Conservation (phyloP, 2,113 vertebrate genomes). For the Sinocyclocheilus anshuiensis region DNA sequence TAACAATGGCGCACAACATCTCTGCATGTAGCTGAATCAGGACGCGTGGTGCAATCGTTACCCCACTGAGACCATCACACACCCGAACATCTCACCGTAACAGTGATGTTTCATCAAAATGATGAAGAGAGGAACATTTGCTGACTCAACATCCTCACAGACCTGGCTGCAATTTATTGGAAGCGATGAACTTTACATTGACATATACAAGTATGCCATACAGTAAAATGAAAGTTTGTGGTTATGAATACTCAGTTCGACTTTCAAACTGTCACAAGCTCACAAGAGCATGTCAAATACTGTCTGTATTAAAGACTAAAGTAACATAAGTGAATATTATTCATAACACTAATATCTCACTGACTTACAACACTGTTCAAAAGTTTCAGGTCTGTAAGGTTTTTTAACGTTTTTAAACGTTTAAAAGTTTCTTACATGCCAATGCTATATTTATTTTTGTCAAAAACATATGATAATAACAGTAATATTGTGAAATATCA, state of each 20-base stretch:
- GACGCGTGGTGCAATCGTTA: conserved; percentile 24
- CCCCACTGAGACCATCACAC: conserved; percentile 38
- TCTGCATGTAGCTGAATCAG: conserved; percentile 40
- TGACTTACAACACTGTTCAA: too few species aligned
- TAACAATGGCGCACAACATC: conserved; percentile 43
- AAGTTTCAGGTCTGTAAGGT: too few species aligned
- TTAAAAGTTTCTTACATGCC: too few species aligned
- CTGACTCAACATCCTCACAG: conserved; percentile 18
- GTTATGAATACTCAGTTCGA: neutral
- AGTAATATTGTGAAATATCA: too few species aligned
- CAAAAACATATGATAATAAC: too few species aligned
- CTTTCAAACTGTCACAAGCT: neutral
- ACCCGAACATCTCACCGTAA: conserved; percentile 31
- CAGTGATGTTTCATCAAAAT: conserved; percentile 35
- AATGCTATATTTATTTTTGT: too few species aligned
- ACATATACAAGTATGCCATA: neutral
- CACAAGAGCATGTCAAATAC: neutral
- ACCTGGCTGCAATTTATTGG: neutral
- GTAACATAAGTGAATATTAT: too few species aligned
- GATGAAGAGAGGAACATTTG: conserved; percentile 38
- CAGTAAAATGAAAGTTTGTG: neutral
- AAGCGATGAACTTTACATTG: neutral
- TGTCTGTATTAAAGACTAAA: too few species aligned
- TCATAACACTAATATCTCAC: too few species aligned
- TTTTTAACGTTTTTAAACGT: too few species aligned